Base-by-base conservation (phyloP, 2,797 vertebrate species). In the Parauchenoglanis punctatus region DNA sequence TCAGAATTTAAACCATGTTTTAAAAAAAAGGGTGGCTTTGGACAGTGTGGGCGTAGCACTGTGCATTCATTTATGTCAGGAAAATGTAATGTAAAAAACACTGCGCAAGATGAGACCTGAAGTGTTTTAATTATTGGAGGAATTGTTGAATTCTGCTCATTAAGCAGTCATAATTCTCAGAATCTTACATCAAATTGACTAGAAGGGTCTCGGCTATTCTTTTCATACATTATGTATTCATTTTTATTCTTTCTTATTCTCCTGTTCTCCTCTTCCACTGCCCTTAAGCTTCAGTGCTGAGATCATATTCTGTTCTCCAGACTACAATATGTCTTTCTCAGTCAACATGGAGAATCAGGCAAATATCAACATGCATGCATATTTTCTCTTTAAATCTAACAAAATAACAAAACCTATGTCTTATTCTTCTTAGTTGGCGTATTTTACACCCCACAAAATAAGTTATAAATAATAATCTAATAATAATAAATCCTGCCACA, bases 281-380 rank as follows among this genome's bases (percentile, higher is more conserved):
- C 83, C 87, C 83, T 84, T 52, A 87, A 87, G 85, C 63, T 59
- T 84, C 52, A 90, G 90, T 91, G 90, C 93, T 93, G 86, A 95
- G 94, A 94, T 96, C 94, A 95, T 92, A 92, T 95, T 96, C 94
- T 94, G 88, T 88, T 92, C 94, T 94, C 87, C 92, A 89, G 94
- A 94, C 92, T 94, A 91, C 94, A 96, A 96, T 96, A 97, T 96
- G 94, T 94, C 92, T 94, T 94, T 94, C 91, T 78, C 87, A 25
- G 23, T 52, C 44, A 94, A 91, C 90, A 94, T 92, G 91, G 91
- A 88, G 95, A 92, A 92, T 93, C 92, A 87, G 83, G 81, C 88
- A 93, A 94, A 93, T 91, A 88, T 80, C 81, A 91, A 92, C 88
- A 88, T 46, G 49, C 40, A 84, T 81, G 72, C 46, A 70, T 87